Percentiles rank a stretch among this genome's conserved stretches.
These are phyloP conservation scores for Aleiodes testaceus DNA, from an alignment of 2,888 invertebrate genomes.

Conservation along the genomic window DNA sequence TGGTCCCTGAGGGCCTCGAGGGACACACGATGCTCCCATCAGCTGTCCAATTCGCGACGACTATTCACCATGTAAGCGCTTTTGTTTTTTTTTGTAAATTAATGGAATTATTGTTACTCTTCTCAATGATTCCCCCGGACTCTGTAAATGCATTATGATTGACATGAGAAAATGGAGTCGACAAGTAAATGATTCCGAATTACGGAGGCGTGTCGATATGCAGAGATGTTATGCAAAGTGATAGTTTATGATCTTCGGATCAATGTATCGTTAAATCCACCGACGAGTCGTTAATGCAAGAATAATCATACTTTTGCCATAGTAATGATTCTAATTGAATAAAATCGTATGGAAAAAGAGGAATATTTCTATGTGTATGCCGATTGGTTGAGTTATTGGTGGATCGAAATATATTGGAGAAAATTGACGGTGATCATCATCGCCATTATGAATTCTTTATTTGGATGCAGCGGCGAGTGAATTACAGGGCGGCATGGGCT, in stretches of 20 bases:
- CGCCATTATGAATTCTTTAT: constrained; percentile 72
- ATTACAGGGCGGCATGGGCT: constrained; percentile 71
- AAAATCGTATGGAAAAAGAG: too few species aligned
- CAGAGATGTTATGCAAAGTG: constrained; percentile 43
- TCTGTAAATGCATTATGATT: too few species aligned
- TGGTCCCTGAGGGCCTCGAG: constrained; percentile 67
- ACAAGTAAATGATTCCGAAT: constrained; percentile 69
- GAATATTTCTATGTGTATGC: background rate
- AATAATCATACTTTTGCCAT: background rate
- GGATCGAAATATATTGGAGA: constrained; percentile 67
- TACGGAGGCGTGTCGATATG: constrained; percentile 70
- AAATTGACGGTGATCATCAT: constrained; percentile 71
- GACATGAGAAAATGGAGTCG: constrained; percentile 51
- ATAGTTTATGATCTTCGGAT: constrained; percentile 25
- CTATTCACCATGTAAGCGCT: constrained; percentile 40
- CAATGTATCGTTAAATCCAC: constrained; percentile 24
- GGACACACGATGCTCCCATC: constrained; percentile 64
- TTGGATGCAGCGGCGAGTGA: constrained; percentile 68
- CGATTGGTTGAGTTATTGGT: constrained; percentile 62
- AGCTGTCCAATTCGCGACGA: constrained; percentile 67
- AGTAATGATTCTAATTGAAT: background rate
- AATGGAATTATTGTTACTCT: too few species aligned
- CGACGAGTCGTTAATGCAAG: constrained; percentile 10
- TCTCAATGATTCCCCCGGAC: too few species aligned
- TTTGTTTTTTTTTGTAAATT: too few species aligned